Base-by-base conservation (phyloP, 1,140 invertebrate genomes). In the Hermetia illucens region DNA sequence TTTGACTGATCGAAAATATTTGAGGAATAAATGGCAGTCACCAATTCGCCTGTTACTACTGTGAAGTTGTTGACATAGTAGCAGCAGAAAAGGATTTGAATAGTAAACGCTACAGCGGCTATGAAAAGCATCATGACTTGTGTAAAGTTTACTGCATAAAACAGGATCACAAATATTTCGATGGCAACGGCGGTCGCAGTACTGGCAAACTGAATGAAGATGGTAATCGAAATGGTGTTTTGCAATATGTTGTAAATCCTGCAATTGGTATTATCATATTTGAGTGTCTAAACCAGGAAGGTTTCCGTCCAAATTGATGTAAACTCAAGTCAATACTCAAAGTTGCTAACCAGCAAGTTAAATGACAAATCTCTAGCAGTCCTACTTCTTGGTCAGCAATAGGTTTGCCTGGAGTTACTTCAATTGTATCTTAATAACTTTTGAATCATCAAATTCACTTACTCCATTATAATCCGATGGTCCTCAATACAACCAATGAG, bases 31-130 rank as follows among this genome's bases (percentile, higher is more conserved):
- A 44, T 33, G 5, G 42, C 42, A 9, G 38, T 40, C 3, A 39
- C 40, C 3, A 44, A 16, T 17, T 29, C 6, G n/a, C 16, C 29
- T 17, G 27, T 40, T 22, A 33, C 34, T 5, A 25, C 21, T 35
- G 40, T 40, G 4, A 40, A 21, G 5, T 22, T 6, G 35, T 40
- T 44, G 2, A 44, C 42, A 30, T 31, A 40, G 34, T 34, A 44
- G 27, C 42, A 44, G 38, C 34, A 36, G 6, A 35, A 35, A 9
- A 44, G 27, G 3, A 40, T 24, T 22, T 44, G 32, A 21, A 40
- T 25, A 1, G 40, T 9, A 10, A 44, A 19, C 6, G 34, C 34
- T 4, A 13, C 17, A 17, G 37, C 21, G 24, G 40, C 40, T 8
- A 33, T 22, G 29, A 29, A 13, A 17, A 32, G 16, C 12, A 40